Base-by-base conservation (phyloP, 2,797 vertebrate species). In the Loriculus beryllinus region DNA sequence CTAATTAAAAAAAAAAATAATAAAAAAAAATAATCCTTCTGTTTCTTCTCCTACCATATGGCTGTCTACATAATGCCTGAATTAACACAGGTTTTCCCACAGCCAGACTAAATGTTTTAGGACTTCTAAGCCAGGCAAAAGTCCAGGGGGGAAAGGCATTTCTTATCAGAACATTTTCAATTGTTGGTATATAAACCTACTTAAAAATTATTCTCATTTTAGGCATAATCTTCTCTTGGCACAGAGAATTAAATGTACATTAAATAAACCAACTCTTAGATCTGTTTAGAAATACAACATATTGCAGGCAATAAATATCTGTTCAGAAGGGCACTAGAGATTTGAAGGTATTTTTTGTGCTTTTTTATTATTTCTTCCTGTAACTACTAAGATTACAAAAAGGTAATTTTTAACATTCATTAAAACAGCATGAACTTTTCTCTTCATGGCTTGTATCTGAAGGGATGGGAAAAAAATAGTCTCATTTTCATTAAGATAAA, bases 231-330 rank as follows among this genome's bases (percentile, higher is more conserved):
- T 23, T 78, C 52, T 49, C 48, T 57, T 89, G 69, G 52, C 47
- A 92, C 7, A 3, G 4, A 68, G 25, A 91, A 90, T 80, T 78
- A 82, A 89, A 85, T 33, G 26, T 69, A 85, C 45, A 86, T 62
- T 85, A 89, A 93, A 87, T 70, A 87, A 64, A 63, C 19, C 51
- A 89, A 48, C 21, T 21, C 21, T 48, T 83, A 56, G 22, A 89
- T 81, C 69, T 42, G 42, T 83, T 93, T 47, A 81, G 65, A 93
- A 92, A 94, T 75, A 47, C 29, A 91, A 81, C 48, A 78, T 78
- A 78, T 62, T 78, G 65, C 85, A 91, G 26, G 22, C n/a, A 87
- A 85, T 77, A 94, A 88, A 70, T 78, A 87, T 20, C 56, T 80
- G 37, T 45, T 82, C 72, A 68, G 37, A 67, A 93, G 52, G 40